Conservation (phyloP, 1,140 invertebrate genomes). For the Drosophila pallidifrons region DNA sequence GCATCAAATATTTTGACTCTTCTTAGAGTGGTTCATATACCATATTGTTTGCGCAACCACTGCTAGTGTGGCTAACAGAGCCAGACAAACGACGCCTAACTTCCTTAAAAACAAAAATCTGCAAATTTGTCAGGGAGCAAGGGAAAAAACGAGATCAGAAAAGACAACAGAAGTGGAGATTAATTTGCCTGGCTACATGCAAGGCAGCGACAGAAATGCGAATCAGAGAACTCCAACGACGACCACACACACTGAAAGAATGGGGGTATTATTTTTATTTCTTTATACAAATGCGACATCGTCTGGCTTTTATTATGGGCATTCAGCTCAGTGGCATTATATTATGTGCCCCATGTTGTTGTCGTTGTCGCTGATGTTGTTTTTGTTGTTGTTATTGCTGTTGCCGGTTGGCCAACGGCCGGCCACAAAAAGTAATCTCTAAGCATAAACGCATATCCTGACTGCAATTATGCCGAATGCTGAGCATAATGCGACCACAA, state of each 20-base stretch:
- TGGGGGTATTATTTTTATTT: slow-evolving; percentile 74
- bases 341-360: slow-evolving; percentile 30
- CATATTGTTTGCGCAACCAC: slow-evolving; percentile 22
- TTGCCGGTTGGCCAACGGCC: slow-evolving; percentile 60
- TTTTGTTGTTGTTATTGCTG: slow-evolving; percentile 31
- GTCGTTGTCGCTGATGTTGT: slow-evolving; percentile 18
- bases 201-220: slow-evolving; percentile 42
- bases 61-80: slow-evolving; percentile 10
- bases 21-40: slow-evolving; percentile 7
- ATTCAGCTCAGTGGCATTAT: slow-evolving; percentile 49
- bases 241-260: slow-evolving; percentile 34
- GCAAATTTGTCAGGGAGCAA: slow-evolving; percentile 28
- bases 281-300: slow-evolving; percentile 76
- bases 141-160: slow-evolving; percentile 2
- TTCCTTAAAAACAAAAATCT: slow-evolving; percentile 24
- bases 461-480: slow-evolving; percentile 79
- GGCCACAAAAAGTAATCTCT: slow-evolving; percentile 82
- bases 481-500: slow-evolving; percentile 79
- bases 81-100: not conserved
- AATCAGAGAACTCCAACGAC: slow-evolving; percentile 5
- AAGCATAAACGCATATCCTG: slow-evolving; percentile 81
- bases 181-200: slow-evolving; percentile 59
- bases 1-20: slow-evolving; percentile 14
- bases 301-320: slow-evolving; percentile 75
- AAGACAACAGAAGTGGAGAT: slow-evolving; percentile 49